A percentile compares a stretch with the other conserved stretches of the same genome.
Conservation (phyloP, 2,797 vertebrate species). For the Ptychobarbus kaznakovi region DNA sequence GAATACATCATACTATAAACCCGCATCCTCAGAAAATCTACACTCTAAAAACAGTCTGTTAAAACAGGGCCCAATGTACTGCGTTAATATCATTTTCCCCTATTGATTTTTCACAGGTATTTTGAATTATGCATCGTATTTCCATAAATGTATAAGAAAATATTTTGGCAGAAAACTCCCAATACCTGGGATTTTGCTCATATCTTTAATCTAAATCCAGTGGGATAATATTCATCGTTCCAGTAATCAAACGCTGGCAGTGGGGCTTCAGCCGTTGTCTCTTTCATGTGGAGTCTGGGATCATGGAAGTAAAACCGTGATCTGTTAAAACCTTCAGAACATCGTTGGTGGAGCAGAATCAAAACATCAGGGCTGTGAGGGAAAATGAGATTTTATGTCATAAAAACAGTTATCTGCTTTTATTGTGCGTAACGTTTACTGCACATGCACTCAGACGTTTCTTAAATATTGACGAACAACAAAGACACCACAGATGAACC, state of each 20-base stretch:
- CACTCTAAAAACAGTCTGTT: background rate
- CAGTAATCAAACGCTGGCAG: conserved; percentile 9
- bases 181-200: background rate
- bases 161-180: background rate
- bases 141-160: no score
- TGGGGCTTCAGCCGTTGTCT: background rate
- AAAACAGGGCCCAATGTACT: background rate
- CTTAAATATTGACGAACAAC: background rate
- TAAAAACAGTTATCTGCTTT: conserved; percentile 14
- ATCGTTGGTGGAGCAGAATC: conserved; percentile 3
- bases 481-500: background rate
- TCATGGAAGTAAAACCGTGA: background rate
- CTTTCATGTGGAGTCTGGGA: conserved; percentile 24
- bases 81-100: no score
- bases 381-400: conserved; percentile 10
- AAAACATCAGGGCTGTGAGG: conserved; percentile 11
- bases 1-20: background rate
- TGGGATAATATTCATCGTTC: background rate
- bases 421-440: background rate
- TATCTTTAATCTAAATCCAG: conserved; percentile 17
- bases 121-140: no score
- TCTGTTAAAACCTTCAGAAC: background rate
- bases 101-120: no score
- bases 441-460: background rate
- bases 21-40: background rate